These are phyloP conservation scores for Acropora tenuis DNA, from an alignment of 64 coral and sea anemone genomes.

Conservation along the genomic window DNA sequence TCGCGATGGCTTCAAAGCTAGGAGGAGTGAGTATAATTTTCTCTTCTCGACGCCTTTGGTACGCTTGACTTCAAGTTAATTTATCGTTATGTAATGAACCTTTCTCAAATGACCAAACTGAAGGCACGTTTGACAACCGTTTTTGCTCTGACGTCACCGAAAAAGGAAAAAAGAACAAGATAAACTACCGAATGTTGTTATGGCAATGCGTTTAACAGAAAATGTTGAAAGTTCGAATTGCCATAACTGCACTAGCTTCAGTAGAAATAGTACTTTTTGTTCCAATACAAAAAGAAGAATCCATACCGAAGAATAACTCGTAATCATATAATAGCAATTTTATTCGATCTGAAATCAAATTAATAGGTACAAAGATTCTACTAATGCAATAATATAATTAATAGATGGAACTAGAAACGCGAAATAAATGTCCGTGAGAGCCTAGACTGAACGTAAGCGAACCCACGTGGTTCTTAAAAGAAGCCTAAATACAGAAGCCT, in stretches of 20 bases:
- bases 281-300: too few relatives aligned
- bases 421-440: too few relatives aligned
- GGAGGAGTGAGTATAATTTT: conserved; percentile 3
- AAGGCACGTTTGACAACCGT: neutral
- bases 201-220: neutral
- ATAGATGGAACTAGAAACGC: too few relatives aligned
- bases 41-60: neutral
- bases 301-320: too few relatives aligned
- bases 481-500: too few relatives aligned
- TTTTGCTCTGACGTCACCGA: neutral
- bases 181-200: neutral
- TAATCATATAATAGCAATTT: too few relatives aligned
- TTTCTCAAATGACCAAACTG: conserved; percentile 9
- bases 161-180: neutral
- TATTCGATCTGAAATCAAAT: too few relatives aligned
- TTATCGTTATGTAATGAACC: neutral
- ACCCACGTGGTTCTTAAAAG: too few relatives aligned
- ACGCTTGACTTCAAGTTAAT: neutral
- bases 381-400: too few relatives aligned
- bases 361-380: too few relatives aligned
- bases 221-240: neutral
- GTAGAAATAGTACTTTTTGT: neutral
- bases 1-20: conserved; percentile 5
- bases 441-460: too few relatives aligned
- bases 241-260: neutral